phyloP scores from a whole-genome alignment of 2,888 invertebrate species.

The Zaprionus lineosus region DNA sequence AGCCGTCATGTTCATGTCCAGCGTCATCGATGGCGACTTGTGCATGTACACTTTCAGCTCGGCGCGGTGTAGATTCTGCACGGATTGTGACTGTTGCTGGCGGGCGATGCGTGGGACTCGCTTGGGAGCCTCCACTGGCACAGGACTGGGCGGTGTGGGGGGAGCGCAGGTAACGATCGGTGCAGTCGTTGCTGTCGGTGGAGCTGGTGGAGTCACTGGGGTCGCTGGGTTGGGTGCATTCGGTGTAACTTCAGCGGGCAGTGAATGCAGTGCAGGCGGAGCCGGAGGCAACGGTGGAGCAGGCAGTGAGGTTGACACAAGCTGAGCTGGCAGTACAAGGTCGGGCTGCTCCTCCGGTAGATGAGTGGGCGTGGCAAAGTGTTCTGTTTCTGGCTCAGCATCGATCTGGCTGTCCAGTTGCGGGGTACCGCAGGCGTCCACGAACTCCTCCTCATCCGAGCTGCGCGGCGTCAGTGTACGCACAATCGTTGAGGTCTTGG shows the following conservation, averaged over 20 bases:
- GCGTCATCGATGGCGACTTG: slow-evolving; percentile 79
- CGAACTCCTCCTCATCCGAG: slow-evolving; percentile 81
- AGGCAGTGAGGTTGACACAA: too few relatives aligned
- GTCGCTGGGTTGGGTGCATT: too few relatives aligned
- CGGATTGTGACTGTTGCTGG: slow-evolving; percentile 80
- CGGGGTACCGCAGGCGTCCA: slow-evolving; percentile 79
- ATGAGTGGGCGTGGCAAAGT: slow-evolving; percentile 39
- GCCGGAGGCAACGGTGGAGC: not conserved
- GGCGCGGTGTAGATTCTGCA: slow-evolving; percentile 79
- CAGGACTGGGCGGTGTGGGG: not conserved
- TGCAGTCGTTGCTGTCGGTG: too few relatives aligned
- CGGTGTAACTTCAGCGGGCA: too few relatives aligned
- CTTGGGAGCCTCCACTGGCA: slow-evolving; percentile 28
- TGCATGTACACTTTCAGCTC: slow-evolving; percentile 80
- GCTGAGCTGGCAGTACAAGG: too few relatives aligned
- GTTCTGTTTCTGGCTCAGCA: slow-evolving; percentile 25
- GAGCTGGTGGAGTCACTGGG: too few relatives aligned
- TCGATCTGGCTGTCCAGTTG: slow-evolving; percentile 30
- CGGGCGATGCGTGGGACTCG: slow-evolving; percentile 44
- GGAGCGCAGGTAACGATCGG: too few relatives aligned
- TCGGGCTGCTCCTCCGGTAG: slow-evolving; percentile 29
- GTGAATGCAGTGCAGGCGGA: too few relatives aligned
- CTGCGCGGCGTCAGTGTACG: slow-evolving; percentile 71
- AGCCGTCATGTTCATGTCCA: slow-evolving; percentile 67
- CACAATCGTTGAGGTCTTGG: slow-evolving; percentile 54